A percentile compares a stretch with the other conserved stretches of the same genome.
phyloP scores from a whole-genome alignment of 1,140 invertebrate species.

The Drosophila fuyamai region DNA sequence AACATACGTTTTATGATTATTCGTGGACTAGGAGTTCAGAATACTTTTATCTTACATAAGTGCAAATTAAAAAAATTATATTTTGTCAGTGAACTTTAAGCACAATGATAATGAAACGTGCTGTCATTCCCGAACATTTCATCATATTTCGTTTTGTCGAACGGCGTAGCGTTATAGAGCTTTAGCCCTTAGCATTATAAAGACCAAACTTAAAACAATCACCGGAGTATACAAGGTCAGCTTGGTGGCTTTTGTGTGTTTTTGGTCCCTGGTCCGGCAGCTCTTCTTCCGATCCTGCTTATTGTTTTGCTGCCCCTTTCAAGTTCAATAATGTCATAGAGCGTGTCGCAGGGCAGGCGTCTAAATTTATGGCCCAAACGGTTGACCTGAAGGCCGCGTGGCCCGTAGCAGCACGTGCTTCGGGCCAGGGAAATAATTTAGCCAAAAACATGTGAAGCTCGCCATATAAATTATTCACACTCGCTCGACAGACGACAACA shows the following conservation, averaged over 20 bases:
- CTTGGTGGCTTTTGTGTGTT: constrained; percentile 58
- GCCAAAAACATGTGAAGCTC: constrained; percentile 80
- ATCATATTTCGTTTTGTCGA: too few relatives aligned
- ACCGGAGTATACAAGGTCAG: constrained; percentile 61
- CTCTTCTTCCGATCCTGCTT: constrained; percentile 16
- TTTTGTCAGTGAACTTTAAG: too few relatives aligned
- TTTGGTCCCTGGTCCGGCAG: constrained; percentile 27
- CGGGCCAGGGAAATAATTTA: constrained; percentile 74
- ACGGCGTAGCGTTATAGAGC: too few relatives aligned
- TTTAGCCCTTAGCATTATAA: too few relatives aligned
- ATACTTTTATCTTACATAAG: too few relatives aligned
- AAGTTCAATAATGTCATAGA: constrained; percentile 81
- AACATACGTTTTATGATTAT: too few relatives aligned
- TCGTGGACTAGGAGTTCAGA: too few relatives aligned
- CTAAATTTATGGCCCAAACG: constrained; percentile 77
- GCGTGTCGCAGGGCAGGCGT: constrained; percentile 78
- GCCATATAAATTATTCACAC: constrained; percentile 78
- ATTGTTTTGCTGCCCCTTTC: constrained; percentile 65
- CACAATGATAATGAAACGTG: too few relatives aligned
- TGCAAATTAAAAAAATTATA: too few relatives aligned
- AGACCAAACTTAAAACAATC: not conserved
- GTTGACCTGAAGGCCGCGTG: constrained; percentile 70
- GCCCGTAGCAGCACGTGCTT: constrained; percentile 58
- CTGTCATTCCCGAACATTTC: too few relatives aligned
- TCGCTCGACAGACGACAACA: constrained; percentile 45